Base-by-base conservation (phyloP, 2,113 vertebrate genomes). In the Saiga tatarica region DNA sequence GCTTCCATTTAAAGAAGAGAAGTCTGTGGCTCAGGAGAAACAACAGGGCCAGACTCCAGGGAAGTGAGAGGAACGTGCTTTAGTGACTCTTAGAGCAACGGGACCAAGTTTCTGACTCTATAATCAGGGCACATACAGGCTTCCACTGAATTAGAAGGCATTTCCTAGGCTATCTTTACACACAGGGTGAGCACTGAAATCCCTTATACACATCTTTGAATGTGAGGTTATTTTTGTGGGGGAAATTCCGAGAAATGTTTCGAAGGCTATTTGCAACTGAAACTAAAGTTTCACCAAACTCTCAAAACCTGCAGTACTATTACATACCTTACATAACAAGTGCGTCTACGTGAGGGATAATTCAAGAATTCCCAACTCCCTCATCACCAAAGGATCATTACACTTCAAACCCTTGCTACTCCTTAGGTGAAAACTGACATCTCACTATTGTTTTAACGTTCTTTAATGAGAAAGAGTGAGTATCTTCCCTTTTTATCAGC, bases 91-190 rank as follows among this genome's bases (percentile, higher is more conserved):
- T 97, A 97, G 15, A 97, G 98, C 3, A 97, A 94, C 30, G 0
- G 0, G 71, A 15, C 94, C 42, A 91, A 97, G 60, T 95, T 98
- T 98, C 55, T 13, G 74, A 91, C 78, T 99, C 98, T 1, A 97
- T 28, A 71, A 98, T 97, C 83, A 97, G 94, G 25, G 95, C 0
- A 84, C 97, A 81, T 10, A 36, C 3, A 25, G 94, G 39, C 76
- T 92, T 98, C 98, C 85, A 85, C 87, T 87, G 97, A 96, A 50
- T 90, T 55, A 85, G 84, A 90, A 30, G 87, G 12, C 28, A 76
- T 74, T 93, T 98, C 98, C 94, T 98, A 85, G 89, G 64, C 50
- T 23, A 76, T 36, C 91, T 95, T 89, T 50, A 93, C n/a, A 52
- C 19, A 59, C 3, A 79, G 45, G 81, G 9, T 30, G 82, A 94